Conservation (phyloP, 2,797 vertebrate species). For the Anguilla pacifica region DNA sequence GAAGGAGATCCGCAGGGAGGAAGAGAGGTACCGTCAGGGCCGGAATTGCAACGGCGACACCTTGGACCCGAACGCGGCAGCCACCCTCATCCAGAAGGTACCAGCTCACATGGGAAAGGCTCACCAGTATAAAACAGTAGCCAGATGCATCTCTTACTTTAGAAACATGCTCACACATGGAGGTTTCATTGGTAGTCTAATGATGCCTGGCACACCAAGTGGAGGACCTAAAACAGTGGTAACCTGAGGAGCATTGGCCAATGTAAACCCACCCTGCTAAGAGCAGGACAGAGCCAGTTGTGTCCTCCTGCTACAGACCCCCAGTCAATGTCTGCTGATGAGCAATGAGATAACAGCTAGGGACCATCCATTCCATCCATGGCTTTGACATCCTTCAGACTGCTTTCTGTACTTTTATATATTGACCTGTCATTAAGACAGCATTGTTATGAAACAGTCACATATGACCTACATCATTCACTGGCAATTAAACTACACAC, state of each 20-base stretch:
- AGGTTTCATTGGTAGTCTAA: background rate
- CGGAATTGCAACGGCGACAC: background rate
- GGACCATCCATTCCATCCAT: background rate
- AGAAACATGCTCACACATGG: background rate
- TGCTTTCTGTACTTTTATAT: background rate
- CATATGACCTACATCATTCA: background rate
- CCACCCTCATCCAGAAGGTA: conserved; percentile 80
- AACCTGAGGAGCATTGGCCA: background rate
- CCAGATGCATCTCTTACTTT: background rate
- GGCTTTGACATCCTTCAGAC: background rate
- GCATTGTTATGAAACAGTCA: background rate
- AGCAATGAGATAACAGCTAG: background rate
- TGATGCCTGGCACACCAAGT: background rate
- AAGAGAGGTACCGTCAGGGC: conserved; percentile 56
- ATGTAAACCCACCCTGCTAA: background rate
- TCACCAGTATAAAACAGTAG: background rate
- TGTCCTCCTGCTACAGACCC: background rate
- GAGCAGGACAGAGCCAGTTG: background rate
- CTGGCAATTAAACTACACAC: background rate
- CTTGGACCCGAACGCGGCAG: conserved; percentile 54
- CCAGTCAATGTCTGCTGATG: background rate
- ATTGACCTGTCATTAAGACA: background rate
- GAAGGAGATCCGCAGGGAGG: conserved; percentile 70
- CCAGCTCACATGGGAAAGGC: background rate
- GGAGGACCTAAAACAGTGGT: background rate